phyloP scores from a whole-genome alignment of 2,113 vertebrate species.

The Phrynosoma blainvillii region DNA sequence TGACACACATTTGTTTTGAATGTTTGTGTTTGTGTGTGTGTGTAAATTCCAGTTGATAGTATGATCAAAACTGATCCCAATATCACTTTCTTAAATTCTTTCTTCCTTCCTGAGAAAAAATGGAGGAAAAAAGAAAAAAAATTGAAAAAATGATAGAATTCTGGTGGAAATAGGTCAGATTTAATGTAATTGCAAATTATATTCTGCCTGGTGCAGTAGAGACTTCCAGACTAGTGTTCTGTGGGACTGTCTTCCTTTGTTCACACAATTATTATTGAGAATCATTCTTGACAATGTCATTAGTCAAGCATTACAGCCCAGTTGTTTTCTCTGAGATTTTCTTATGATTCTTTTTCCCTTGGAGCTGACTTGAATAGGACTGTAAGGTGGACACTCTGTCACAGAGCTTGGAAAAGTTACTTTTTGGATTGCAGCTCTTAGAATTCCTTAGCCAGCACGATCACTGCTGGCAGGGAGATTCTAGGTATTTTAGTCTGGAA shows the following conservation, averaged over 20 bases:
- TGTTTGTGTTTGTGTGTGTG: neutral
- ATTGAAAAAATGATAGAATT: neutral
- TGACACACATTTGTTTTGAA: conserved; percentile 22
- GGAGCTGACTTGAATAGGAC: no score
- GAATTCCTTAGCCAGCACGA: no score
- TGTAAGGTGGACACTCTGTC: no score
- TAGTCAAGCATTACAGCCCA: no score
- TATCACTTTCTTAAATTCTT: conserved; percentile 20
- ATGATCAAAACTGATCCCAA: conserved; percentile 7
- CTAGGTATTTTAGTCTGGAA: no score
- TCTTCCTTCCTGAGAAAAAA: neutral
- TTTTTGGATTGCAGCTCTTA: no score
- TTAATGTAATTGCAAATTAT: neutral
- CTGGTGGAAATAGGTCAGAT: neutral
- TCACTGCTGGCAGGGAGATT: no score
- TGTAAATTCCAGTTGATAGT: neutral
- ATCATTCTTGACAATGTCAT: neutral
- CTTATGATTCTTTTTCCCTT: no score
- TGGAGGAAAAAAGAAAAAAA: neutral
- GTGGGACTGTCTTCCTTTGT: neutral
- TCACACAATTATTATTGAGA: neutral
- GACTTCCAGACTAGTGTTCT: neutral
- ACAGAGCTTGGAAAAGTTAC: no score
- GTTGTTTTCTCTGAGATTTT: no score
- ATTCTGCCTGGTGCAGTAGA: neutral